Evolutionary conservation across 2,797 vertebrate species (phyloP), one percentile per base, ranked within the genome.

Genomic region (Cossypha polioptera): DNA sequence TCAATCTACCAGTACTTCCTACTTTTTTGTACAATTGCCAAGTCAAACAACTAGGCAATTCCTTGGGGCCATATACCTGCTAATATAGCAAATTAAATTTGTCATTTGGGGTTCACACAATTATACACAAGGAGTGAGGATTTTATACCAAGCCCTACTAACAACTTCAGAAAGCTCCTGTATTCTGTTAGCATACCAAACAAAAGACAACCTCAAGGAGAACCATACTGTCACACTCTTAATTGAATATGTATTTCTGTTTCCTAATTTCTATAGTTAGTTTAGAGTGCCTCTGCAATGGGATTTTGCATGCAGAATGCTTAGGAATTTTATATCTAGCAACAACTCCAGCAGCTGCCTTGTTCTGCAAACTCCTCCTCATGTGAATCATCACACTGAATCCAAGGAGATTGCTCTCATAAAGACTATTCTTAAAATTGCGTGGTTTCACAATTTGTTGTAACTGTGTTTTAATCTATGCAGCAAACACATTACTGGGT

Each of bases 401-500:
- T 72, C 73, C 69, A 78, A 75, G 58, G 79, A 88, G 50, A 55
- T 20, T 59, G 74, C 18, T 77, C 48, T 72, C 47, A 42, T 51
- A 65, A 85, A 24, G 24, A 35, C 61, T 58, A 5, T 75, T 90
- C 45, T 73, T 69, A 69, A 5, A 43, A 36, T 11, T 61, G 31
- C 0, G 0, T 33, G 22, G 50, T 65, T 91, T 91, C 73, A 78
- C n/a, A 58, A 53, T 62, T 78, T 55, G 31, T 58, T 57, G 6
- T 67, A 81, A 69, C 22, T 62, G 19, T 43, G 38, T 48, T 72
- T 50, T 25, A 62, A 66, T 59, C 40, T 45, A 10, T 2, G 2
- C 58, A 86, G 29, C 15, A 78, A 88, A 62, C 2, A 4, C 0
- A 0, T 69, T 73, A 79, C 16, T 79, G 0, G 0, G 25, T 55